A percentile compares a stretch with the other conserved stretches of the same genome.
phyloP scores from a whole-genome alignment of 2,113 vertebrate species.

The Sapajus apella region DNA sequence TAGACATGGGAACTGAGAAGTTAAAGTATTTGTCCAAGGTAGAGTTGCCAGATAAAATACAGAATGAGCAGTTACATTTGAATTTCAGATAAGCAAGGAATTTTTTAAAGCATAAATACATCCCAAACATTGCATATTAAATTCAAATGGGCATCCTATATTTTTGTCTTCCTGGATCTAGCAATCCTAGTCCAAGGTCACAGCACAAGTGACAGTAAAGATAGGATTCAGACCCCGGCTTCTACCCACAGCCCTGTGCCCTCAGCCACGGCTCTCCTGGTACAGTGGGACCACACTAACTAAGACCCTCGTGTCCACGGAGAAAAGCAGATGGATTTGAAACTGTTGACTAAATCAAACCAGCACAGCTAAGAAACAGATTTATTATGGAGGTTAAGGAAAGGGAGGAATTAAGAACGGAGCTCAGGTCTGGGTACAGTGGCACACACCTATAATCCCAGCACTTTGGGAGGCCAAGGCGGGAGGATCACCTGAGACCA shows the following conservation, averaged over 20 bases:
- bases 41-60: conserved; percentile 43
- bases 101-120: conserved; percentile 30
- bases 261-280: neutral
- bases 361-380: neutral
- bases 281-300: neutral
- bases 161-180: conserved; percentile 2
- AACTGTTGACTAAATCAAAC: conserved; percentile 48
- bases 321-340: neutral
- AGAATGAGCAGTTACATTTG: conserved; percentile 61
- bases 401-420: neutral
- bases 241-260: neutral
- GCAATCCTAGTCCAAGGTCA: neutral
- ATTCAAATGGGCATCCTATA: conserved; percentile 9
- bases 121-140: conserved; percentile 38
- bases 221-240: neutral
- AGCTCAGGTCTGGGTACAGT: neutral
- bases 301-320: neutral
- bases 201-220: neutral
- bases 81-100: conserved; percentile 60
- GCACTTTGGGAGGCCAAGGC: no score
- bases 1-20: neutral
- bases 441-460: no score
- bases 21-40: conserved; percentile 38
- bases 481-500: no score
- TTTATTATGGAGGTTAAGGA: neutral